Percentiles rank a stretch among this genome's conserved stretches.
Conservation (phyloP, 2,888 invertebrate species). For the Heliconius ismenius region DNA sequence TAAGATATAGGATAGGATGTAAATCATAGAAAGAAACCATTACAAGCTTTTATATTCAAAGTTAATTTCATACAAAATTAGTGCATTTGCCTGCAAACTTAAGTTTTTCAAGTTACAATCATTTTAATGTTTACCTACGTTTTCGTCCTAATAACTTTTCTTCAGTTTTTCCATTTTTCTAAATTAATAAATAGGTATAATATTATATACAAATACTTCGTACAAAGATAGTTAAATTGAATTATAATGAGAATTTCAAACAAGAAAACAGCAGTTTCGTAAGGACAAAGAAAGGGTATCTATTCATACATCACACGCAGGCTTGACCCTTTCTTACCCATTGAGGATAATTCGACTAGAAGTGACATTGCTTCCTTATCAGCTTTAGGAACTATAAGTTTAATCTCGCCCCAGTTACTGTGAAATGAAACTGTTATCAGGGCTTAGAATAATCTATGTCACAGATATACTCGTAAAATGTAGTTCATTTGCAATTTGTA, state of each 20-base stretch:
- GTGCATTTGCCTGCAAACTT: no score
- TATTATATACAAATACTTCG: no score
- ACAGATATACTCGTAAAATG: neutral
- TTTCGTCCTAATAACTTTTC: neutral
- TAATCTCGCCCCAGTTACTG: conserved; percentile 21
- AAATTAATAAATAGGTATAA: neutral
- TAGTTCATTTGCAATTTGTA: neutral
- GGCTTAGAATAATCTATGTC: neutral
- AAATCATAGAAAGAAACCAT: no score
- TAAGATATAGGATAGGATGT: no score
- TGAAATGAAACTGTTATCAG: conserved; percentile 15
- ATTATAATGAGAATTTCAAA: conserved; percentile 18
- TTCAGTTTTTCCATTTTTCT: no score
- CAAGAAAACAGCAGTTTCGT: conserved; percentile 36
- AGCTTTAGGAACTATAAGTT: conserved; percentile 24
- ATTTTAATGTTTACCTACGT: neutral
- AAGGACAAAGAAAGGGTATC: conserved; percentile 71
- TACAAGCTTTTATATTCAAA: no score
- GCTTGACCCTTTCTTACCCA: conserved; percentile 67
- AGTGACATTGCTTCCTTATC: conserved; percentile 25
- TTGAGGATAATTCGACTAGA: conserved; percentile 33
- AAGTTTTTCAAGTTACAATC: no score
- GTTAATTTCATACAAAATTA: no score
- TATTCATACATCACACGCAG: conserved; percentile 77
- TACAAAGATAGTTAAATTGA: conserved; percentile 6